Base-by-base conservation (phyloP, 2,797 vertebrate species). In the Xenops minutus region DNA sequence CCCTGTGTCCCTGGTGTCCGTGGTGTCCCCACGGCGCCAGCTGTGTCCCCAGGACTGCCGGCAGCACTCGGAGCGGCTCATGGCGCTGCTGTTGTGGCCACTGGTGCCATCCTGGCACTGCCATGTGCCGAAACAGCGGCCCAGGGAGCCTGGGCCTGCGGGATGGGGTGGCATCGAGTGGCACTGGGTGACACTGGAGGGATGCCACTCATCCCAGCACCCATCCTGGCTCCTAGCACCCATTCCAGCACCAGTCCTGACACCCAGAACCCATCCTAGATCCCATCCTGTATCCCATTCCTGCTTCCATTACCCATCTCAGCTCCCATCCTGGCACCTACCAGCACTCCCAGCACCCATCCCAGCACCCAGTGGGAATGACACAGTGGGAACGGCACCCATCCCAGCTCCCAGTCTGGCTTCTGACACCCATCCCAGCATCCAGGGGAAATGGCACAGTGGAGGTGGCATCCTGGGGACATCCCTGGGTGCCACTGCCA, bases 51-150 rank as follows among this genome's bases (percentile, higher is more conserved):
- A 98, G 16, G 97, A 89, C 20, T 78, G 98, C 80, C 84, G 94
- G 92, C 99, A 99, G 94, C 99, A 99, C 93, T 98, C 98, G 44
- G 98, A 98, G 92, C 99, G 96, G 54, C 97, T 80, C 97, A 98
- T 97, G 29, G 98, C 95, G 0, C 98, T 98, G 16, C 97, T 43
- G 85, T 99, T 98, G 34, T 83, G 98, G 62, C 98, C 84, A 2
- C 98, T 94, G 0, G 97, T 81, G 7, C 96, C 88, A 1, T 98
- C 98, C 89, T 97, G 98, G 97, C 99, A 99, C 30, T 97, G 98
- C 98, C 98, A 98, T 0, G 97, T 97, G 29, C 98, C 96, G 81
- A 97, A 99, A 95, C 99, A 99, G 83, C 75, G 98, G 24, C 99
- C 98, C 52, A 96, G 71, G 6, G 93, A 95, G 27, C 94, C 98